Conservation (phyloP, 1,140 invertebrate species). For the Drosophila busckii region DNA sequence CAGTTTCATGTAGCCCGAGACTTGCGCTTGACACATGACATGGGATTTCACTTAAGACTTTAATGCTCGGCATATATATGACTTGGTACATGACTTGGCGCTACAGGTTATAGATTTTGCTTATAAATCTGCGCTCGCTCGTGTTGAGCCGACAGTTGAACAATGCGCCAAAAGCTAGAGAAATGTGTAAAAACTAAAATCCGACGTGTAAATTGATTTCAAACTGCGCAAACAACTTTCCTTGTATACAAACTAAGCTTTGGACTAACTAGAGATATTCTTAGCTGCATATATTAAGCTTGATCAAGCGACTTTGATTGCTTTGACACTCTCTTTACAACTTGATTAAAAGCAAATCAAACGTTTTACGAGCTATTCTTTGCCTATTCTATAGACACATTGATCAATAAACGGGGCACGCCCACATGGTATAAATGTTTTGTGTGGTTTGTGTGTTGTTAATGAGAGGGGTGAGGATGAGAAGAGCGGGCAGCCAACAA, state of each 20-base stretch:
- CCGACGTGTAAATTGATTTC: conserved; percentile 69
- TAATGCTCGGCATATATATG: conserved; percentile 67
- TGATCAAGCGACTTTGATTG: conserved; percentile 4
- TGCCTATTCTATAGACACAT: conserved; percentile 6
- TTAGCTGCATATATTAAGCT: conserved; percentile 12
- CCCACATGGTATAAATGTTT: conserved; percentile 46
- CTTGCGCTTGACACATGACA: conserved; percentile 64
- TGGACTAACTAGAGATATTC: background rate
- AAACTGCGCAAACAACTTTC: conserved; percentile 58
- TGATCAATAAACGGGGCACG: conserved; percentile 29
- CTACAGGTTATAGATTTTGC: conserved; percentile 47
- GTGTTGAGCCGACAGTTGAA: conserved; percentile 60
- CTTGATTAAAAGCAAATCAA: conserved; percentile 58
- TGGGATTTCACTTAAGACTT: conserved; percentile 74
- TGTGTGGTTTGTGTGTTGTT: too few relatives aligned
- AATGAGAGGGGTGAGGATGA: conserved; percentile 28
- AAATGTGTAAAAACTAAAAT: conserved; percentile 34
- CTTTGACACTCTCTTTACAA: conserved; percentile 49
- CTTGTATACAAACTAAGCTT: too few relatives aligned
- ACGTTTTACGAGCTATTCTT: conserved; percentile 35
- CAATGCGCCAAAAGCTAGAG: conserved; percentile 40
- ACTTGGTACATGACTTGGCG: conserved; percentile 68
- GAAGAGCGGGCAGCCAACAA: conserved; percentile 34
- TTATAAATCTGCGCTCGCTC: too few relatives aligned
- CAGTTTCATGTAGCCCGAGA: conserved; percentile 21